A percentile compares a stretch with the other conserved stretches of the same genome.
phyloP scores from a whole-genome alignment of 2,888 invertebrate genomes.

The Poecilobothrus nobilitatus region DNA sequence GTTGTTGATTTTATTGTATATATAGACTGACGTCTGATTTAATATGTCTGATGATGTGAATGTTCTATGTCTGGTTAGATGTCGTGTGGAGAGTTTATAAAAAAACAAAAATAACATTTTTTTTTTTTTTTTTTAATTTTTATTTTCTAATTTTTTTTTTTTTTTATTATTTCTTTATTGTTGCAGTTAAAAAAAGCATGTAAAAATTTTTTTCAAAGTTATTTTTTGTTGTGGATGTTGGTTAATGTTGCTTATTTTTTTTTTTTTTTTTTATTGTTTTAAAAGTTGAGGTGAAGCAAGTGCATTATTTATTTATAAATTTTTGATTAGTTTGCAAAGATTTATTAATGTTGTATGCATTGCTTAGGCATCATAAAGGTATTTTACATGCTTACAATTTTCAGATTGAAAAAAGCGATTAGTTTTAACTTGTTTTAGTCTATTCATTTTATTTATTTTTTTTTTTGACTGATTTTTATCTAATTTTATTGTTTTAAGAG shows the following conservation, averaged over 20 bases:
- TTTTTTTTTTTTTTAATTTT: no score
- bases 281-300: neutral
- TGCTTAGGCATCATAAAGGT: no score
- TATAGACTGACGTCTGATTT: neutral
- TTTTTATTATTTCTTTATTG: neutral
- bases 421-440: neutral
- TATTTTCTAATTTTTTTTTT: no score
- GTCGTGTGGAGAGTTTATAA: neutral
- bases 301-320: neutral
- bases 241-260: neutral
- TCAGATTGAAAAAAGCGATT: neutral
- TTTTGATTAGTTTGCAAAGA: conserved; percentile 2
- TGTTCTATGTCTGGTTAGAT: neutral
- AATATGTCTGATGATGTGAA: conserved; percentile 6
- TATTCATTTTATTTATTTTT: neutral
- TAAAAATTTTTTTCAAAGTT: neutral
- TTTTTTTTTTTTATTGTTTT: neutral
- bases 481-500: neutral
- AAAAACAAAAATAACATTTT: neutral
- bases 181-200: neutral
- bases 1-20: no score
- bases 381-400: neutral
- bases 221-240: neutral
- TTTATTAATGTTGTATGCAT: neutral
- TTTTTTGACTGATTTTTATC: neutral